Percentiles rank a stretch among this genome's conserved stretches.
Conservation (phyloP, 2,113 vertebrate genomes). For the Pholis gunnellus region DNA sequence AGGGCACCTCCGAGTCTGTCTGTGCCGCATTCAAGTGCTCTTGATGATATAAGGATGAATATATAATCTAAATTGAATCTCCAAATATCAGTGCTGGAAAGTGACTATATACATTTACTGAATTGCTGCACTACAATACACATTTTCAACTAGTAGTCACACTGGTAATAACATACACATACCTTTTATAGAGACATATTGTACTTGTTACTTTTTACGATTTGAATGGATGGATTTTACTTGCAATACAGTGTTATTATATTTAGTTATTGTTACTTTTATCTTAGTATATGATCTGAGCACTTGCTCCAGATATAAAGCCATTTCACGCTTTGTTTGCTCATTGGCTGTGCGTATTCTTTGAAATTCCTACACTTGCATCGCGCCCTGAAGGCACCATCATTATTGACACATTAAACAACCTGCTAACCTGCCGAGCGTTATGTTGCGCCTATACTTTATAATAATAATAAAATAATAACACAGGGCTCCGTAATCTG, state of each 20-base stretch:
- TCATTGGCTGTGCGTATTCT: fast-evolving
- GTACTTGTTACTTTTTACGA: not conserved
- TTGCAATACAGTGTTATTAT: not conserved
- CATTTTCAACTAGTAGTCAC: not conserved
- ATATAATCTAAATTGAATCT: too few relatives aligned
- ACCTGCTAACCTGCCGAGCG: not conserved
- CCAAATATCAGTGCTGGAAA: not conserved
- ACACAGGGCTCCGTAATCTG: too few relatives aligned
- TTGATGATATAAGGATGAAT: too few relatives aligned
- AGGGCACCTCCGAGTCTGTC: not conserved
- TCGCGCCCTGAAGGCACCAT: not conserved
- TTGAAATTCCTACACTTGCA: not conserved
- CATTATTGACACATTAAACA: not conserved
- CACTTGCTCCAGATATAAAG: too few relatives aligned
- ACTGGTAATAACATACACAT: not conserved
- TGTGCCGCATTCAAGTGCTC: not conserved
- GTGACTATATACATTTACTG: not conserved
- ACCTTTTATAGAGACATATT: not conserved
- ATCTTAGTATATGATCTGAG: too few relatives aligned
- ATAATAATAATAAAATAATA: too few relatives aligned
- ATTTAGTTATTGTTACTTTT: too few relatives aligned
- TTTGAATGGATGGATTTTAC: not conserved
- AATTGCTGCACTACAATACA: not conserved
- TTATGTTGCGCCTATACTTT: not conserved
- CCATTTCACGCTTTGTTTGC: too few relatives aligned